Base-by-base conservation (phyloP, 2,888 invertebrate genomes). In the Automeris io region DNA sequence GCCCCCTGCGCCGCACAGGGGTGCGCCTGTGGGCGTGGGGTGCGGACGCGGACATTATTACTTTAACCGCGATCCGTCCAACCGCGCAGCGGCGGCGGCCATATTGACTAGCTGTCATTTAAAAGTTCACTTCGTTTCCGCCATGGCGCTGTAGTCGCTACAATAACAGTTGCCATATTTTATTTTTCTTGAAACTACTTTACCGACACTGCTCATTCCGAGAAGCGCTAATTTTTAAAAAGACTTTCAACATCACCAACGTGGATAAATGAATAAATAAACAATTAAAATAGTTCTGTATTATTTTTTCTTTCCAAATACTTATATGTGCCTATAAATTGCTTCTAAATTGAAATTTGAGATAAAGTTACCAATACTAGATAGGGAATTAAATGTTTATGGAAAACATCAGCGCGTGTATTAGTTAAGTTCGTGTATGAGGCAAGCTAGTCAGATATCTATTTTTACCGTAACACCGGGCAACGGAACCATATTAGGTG, bases 1-100 rank as follows among this genome's bases (percentile, higher is more conserved):
- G 92, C 53, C 92, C 92, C 76, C 92, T 89, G 72, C 91, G 91
- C 76, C 88, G 88, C 65, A 77, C 87, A 77, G 86, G 87, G 85
- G 78, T 87, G 87, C 85, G 89, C 83, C 85, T 88, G 80, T 74
- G 79, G 76, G 82, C 80, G 85, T 87, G 82, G 86, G 87, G 80
- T 79, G 80, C 79, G 76, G 87, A 75, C 78, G 79, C 79, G 78
- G 90, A 89, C 90, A 90, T 90, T 58, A 79, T 80, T 80, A 76
- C 65, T 60, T 70, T 61, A 64, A 63, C 68, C 78, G 74, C 79
- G 69, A 69, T 65, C 70, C 66, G 72, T 60, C 77, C 75, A 76
- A 66, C 80, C 75, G 80, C 79, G 83, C 87, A 83, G 75, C 76
- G 79, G 70, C 79, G 76, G 81, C 89, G 78, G 89, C 90, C 90